Percentiles rank a stretch among this genome's conserved stretches.
These are phyloP conservation scores for Adelphocoris suturalis DNA, from an alignment of 2,888 invertebrate genomes.

Conservation along the genomic window DNA sequence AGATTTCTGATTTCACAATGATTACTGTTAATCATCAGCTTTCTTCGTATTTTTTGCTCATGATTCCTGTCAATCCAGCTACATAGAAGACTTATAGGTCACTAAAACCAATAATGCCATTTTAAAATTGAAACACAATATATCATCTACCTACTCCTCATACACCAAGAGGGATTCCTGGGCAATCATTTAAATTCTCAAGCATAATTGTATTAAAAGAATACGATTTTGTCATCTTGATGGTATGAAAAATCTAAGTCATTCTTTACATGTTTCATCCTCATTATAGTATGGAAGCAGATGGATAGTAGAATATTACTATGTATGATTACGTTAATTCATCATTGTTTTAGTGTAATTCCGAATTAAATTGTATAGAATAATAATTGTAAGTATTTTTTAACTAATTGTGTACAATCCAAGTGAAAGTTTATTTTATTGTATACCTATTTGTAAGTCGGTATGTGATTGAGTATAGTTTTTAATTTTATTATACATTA, in stretches of 20 bases:
- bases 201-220: too few relatives aligned
- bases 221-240: neutral
- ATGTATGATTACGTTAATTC: conserved; percentile 39
- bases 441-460: conserved; percentile 32
- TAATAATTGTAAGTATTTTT: conserved; percentile 49
- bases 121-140: too few relatives aligned
- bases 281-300: neutral
- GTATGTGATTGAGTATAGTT: conserved; percentile 43
- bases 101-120: too few relatives aligned
- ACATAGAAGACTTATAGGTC: too few relatives aligned
- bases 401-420: conserved; percentile 49
- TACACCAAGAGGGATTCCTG: too few relatives aligned
- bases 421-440: conserved; percentile 44
- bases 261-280: conserved; percentile 30
- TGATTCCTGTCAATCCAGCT: too few relatives aligned
- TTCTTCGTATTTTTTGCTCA: too few relatives aligned
- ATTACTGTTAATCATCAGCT: too few relatives aligned
- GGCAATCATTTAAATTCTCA: too few relatives aligned
- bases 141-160: too few relatives aligned
- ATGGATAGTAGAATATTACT: neutral
- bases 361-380: conserved; percentile 52
- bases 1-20: too few relatives aligned
- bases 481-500: neutral
- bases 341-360: conserved; percentile 45
- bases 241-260: conserved; percentile 45